These are phyloP conservation scores for Camponotus floridanus DNA, from an alignment of 1,140 invertebrate species.

Conservation along the genomic window DNA sequence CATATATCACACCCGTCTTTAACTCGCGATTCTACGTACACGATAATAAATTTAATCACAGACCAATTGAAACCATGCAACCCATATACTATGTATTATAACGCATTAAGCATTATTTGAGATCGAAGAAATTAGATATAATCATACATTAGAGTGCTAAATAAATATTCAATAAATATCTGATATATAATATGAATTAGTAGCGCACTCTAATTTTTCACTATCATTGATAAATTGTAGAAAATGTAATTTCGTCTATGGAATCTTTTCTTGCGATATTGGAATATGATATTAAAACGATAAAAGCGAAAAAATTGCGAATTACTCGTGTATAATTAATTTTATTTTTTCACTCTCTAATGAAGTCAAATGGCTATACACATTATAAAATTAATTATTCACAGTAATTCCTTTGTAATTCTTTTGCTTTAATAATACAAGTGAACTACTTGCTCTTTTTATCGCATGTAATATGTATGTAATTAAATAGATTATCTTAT, in stretches of 20 bases:
- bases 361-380: no score
- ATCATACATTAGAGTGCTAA: not conserved
- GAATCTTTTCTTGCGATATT: not conserved
- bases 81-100: not conserved
- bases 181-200: not conserved
- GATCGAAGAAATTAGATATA: not conserved
- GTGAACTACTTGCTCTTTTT: not conserved
- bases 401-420: no score
- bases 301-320: not conserved
- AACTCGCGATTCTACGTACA: not conserved
- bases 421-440: no score
- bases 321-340: not conserved
- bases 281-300: not conserved
- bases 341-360: not conserved
- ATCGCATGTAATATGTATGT: not conserved
- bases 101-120: not conserved
- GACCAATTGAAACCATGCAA: not conserved
- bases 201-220: not conserved
- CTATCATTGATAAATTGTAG: not conserved
- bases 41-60: not conserved
- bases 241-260: not conserved
- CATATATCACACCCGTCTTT: not conserved
- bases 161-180: not conserved
- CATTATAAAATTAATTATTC: no score
- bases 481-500: not conserved